phyloP scores from a whole-genome alignment of 2,888 invertebrate genomes.

The Itoplectis maculator region DNA sequence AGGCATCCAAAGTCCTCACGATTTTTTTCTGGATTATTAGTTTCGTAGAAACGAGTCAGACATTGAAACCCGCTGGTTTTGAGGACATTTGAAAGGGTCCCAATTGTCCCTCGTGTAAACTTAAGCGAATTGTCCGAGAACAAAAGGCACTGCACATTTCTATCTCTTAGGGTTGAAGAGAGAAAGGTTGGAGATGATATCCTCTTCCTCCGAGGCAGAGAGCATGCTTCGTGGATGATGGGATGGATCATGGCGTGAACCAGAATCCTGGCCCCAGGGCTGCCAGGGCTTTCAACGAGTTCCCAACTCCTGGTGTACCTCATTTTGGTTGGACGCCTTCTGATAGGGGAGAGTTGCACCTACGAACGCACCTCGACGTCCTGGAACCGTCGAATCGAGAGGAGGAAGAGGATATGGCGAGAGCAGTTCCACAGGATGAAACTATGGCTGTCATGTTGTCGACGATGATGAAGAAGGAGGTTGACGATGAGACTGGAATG shows the following conservation, averaged over 20 bases:
- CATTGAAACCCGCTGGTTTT: too few relatives aligned
- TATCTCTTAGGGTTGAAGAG: slow-evolving; percentile 30
- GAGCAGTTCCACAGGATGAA: slow-evolving; percentile 65
- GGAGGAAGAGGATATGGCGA: not conserved
- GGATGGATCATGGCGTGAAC: too few relatives aligned
- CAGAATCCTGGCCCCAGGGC: slow-evolving; percentile 23
- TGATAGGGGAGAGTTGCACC: slow-evolving; percentile 32
- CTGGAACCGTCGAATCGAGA: slow-evolving; percentile 1
- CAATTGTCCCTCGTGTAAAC: too few relatives aligned
- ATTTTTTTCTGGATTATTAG: too few relatives aligned
- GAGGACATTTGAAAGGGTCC: too few relatives aligned
- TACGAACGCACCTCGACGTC: slow-evolving; percentile 33
- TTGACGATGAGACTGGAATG: slow-evolving; percentile 74
- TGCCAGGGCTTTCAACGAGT: slow-evolving; percentile 20
- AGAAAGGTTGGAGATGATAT: slow-evolving; percentile 1
- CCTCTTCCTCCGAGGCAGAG: not conserved
- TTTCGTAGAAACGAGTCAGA: too few relatives aligned
- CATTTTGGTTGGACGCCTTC: slow-evolving; percentile 45
- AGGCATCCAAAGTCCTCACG: too few relatives aligned
- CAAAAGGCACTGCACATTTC: slow-evolving; percentile 21
- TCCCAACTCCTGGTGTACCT: slow-evolving; percentile 40
- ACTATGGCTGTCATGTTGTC: slow-evolving; percentile 76
- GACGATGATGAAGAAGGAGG: slow-evolving; percentile 34
- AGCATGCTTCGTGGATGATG: slow-evolving; percentile 32
- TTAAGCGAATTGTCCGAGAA: not conserved